Evolutionary conservation across 2,113 vertebrate genomes (phyloP).

Genomic region (Malaclemys terrapin): DNA sequence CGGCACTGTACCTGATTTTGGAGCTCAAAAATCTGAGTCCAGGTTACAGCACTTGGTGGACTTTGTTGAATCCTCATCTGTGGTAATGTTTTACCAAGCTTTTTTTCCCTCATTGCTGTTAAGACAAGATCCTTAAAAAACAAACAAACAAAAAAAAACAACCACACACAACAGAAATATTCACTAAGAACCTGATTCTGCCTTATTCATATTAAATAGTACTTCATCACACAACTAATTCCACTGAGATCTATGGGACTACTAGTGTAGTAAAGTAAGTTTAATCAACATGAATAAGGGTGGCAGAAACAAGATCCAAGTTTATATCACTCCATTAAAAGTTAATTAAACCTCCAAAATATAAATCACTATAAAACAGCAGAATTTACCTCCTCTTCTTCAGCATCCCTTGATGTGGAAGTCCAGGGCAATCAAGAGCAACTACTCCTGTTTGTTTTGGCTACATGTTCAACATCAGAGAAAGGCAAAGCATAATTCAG

Average conservation of each 20-base stretch:
- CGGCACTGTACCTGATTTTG: slow-evolving; percentile 76
- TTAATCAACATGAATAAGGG: background rate
- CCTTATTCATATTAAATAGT: background rate
- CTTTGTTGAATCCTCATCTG: background rate
- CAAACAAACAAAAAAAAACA: background rate
- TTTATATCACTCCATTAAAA: background rate
- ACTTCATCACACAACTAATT: background rate
- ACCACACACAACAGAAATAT: background rate
- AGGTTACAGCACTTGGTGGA: background rate
- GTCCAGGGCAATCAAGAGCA: background rate
- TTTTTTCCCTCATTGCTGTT: background rate
- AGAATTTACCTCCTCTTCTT: background rate
- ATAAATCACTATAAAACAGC: background rate
- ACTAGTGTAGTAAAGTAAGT: background rate
- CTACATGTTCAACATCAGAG: background rate
- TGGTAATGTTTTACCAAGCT: too few species aligned
- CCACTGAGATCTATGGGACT: background rate
- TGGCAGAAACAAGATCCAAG: background rate
- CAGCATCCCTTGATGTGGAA: background rate
- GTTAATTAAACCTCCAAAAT: background rate
- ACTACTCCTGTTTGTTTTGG: background rate
- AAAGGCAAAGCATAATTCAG: background rate
- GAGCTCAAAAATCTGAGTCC: slow-evolving; percentile 77
- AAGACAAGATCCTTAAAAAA: background rate
- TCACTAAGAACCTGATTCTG: background rate